These are phyloP conservation scores for Eilema sororculum DNA, from an alignment of 2,888 invertebrate species.

Conservation along the genomic window DNA sequence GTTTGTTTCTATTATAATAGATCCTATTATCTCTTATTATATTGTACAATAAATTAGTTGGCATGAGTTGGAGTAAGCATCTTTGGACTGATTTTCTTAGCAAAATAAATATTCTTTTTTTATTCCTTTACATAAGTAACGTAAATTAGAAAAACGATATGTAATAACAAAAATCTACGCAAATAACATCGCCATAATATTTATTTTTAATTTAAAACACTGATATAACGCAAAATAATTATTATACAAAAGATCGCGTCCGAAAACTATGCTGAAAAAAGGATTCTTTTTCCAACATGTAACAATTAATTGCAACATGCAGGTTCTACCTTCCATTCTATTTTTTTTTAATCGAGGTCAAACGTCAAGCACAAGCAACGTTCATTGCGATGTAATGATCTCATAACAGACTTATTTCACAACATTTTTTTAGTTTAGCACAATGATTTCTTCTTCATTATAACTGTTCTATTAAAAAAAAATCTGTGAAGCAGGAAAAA, in stretches of 20 bases:
- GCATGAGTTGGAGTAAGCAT: no score
- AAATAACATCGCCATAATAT: neutral
- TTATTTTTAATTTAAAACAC: neutral
- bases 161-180: neutral
- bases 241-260: neutral
- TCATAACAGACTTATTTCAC: conserved; percentile 26
- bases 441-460: neutral
- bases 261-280: conserved; percentile 13
- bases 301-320: conserved; percentile 28
- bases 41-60: no score
- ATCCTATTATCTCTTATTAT: no score
- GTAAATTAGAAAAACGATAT: no score
- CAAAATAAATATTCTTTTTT: no score
- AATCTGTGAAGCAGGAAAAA: no score
- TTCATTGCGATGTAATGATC: conserved; percentile 23
- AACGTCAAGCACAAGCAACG: conserved; percentile 10
- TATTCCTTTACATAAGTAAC: no score
- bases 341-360: conserved; percentile 40
- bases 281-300: conserved; percentile 13
- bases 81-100: no score
- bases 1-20: no score
- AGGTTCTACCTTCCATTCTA: conserved; percentile 29
- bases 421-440: conserved; percentile 24
- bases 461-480: no score
- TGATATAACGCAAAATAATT: neutral